Percentiles rank a stretch among this genome's conserved stretches.
phyloP scores from a whole-genome alignment of 2,888 invertebrate genomes.

The Polydrusus tereticollis region DNA sequence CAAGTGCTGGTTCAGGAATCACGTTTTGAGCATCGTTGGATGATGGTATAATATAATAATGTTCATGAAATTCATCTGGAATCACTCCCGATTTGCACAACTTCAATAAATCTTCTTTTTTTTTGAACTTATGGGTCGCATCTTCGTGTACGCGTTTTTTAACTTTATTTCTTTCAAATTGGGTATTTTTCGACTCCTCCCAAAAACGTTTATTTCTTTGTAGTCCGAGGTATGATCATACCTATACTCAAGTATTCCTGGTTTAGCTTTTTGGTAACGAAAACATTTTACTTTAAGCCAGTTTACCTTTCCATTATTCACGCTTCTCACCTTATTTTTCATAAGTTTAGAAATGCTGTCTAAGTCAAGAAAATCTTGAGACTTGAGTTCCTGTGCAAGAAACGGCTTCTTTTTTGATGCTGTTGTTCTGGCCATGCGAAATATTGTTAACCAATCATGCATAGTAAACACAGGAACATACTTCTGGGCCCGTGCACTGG shows the following conservation, averaged over 20 bases:
- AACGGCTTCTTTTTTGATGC: neutral
- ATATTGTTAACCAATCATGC: no score
- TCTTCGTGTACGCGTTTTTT: neutral
- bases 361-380: neutral
- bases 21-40: neutral
- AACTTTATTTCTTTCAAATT: neutral
- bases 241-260: constrained; percentile 37
- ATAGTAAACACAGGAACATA: no score
- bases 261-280: constrained; percentile 34
- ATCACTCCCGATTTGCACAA: neutral
- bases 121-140: neutral
- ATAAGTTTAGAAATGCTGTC: neutral
- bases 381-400: neutral
- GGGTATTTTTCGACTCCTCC: constrained; percentile 5
- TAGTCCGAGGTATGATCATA: constrained; percentile 40
- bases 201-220: constrained; percentile 33
- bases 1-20: neutral
- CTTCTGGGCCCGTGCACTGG: no score
- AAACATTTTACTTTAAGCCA: neutral
- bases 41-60: constrained; percentile 1
- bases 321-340: neutral
- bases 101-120: constrained; percentile 4
- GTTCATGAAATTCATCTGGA: constrained; percentile 1
- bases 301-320: neutral
- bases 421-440: neutral